Evolutionary conservation across 2,113 vertebrate species (phyloP), one percentile per base, ranked within the genome.

Genomic region (Erythrolamprus reginae): DNA sequence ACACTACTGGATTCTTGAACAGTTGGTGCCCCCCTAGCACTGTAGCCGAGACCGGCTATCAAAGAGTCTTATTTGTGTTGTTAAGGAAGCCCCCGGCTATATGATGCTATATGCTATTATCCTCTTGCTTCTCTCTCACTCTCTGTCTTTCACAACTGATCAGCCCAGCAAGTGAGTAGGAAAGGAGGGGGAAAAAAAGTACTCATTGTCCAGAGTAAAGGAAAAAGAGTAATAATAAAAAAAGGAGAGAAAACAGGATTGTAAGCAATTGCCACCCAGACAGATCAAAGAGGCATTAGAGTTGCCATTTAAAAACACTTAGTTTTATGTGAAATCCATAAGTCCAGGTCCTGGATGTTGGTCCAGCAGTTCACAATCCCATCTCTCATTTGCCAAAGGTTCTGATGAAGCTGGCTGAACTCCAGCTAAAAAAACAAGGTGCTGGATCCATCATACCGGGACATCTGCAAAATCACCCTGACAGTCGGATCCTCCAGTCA

Each of bases 361-460:
- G 92, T 90, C 89, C 90, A 88, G 92, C 84, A 92, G 87, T 85
- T 93, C 91, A 95, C 93, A 93, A 91, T 94, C 94, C 90, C 89
- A 92, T 92, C 93, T 90, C 95, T 85, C 88, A 90, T 94, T 95
- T 91, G 95, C 94, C 88, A 61, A 61, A 89, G 92, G 93, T 92
- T 77, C 48, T 90, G 91, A 82, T 86, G 92, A 90, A 95, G 95
- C 95, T 95, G 95, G 88, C 92, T 93, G 93, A 92, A 94, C 95
- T 94, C 93, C 93, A 95, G 93, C 94, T 95, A 95, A 93, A 93
- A 95, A 96, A 95, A 95, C 96, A 95, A 95, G 91, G 92, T 7
- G 55, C 92, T 88, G 89, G 1, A 93, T 92, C 52, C 92, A 92
- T 38, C 91, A 93, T 93, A 93, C 90, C 90, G 90, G 94, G 95